phyloP scores from a whole-genome alignment of 2,888 invertebrate genomes.

The Apamea anceps region DNA sequence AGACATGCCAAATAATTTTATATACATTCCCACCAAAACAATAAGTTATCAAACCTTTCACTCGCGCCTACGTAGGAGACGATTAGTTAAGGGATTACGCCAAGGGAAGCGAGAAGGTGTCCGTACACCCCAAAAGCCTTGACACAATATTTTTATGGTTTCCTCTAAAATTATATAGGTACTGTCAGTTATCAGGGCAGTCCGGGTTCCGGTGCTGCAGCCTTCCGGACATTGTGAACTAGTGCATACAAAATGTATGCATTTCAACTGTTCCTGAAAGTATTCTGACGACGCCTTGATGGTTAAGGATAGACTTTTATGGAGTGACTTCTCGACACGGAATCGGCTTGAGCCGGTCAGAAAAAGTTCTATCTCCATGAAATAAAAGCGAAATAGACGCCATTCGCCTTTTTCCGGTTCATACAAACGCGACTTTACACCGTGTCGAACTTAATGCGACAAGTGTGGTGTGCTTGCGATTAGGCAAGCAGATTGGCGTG shows the following conservation, averaged over 20 bases:
- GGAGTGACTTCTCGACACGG: neutral
- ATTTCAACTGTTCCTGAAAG: neutral
- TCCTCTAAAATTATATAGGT: slow-evolving; percentile 4
- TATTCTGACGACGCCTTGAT: neutral
- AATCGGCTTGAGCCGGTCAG: no score
- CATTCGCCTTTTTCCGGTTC: neutral
- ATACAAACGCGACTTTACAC: neutral
- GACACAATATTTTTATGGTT: slow-evolving; percentile 11
- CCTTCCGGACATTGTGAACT: no score
- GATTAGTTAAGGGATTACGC: slow-evolving; percentile 5
- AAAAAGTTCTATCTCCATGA: neutral
- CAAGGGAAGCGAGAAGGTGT: neutral
- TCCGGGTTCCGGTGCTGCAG: no score
- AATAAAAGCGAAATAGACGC: neutral
- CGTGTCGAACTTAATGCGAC: neutral
- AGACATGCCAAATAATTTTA: neutral
- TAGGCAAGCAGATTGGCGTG: neutral
- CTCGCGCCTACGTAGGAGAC: neutral
- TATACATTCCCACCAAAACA: neutral
- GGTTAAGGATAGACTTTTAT: neutral
- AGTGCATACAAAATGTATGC: neutral
- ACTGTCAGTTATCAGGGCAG: neutral
- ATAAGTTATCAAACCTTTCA: neutral
- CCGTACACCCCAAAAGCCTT: neutral
- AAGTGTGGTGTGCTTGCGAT: no score